Conservation (phyloP, 2,888 invertebrate genomes). For the Schizotus pectinicornis region DNA sequence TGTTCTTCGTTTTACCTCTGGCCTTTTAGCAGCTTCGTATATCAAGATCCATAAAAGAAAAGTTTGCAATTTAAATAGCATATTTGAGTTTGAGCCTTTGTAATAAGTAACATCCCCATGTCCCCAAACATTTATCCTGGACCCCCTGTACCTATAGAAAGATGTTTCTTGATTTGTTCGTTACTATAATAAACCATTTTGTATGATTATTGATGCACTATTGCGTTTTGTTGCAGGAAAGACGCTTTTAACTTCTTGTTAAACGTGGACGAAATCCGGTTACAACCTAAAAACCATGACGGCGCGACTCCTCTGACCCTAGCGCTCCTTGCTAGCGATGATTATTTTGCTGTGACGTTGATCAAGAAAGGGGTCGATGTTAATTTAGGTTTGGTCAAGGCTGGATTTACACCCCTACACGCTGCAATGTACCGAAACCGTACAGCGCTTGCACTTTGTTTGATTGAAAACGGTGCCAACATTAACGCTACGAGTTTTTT, state of each 20-base stretch:
- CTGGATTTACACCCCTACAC: not conserved
- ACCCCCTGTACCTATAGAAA: too few relatives aligned
- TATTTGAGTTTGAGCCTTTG: too few relatives aligned
- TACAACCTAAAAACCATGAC: not conserved
- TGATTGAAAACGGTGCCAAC: constrained; percentile 6
- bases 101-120: too few relatives aligned
- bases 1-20: too few relatives aligned
- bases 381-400: not conserved
- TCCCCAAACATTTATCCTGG: too few relatives aligned
- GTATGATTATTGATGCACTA: too few relatives aligned
- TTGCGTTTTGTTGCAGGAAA: not conserved
- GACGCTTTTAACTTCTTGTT: constrained; percentile 4
- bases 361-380: not conserved
- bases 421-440: not conserved
- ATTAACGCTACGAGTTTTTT: not conserved
- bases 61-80: too few relatives aligned
- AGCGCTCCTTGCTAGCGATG: not conserved
- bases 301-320: not conserved
- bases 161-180: too few relatives aligned
- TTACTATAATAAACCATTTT: too few relatives aligned
- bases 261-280: constrained; percentile 2
- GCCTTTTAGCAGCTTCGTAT: too few relatives aligned
- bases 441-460: not conserved
- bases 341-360: too few relatives aligned
- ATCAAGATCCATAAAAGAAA: too few relatives aligned